phyloP scores from a whole-genome alignment of 2,888 invertebrate species.

The Lepeophtheirus nordmannii region DNA sequence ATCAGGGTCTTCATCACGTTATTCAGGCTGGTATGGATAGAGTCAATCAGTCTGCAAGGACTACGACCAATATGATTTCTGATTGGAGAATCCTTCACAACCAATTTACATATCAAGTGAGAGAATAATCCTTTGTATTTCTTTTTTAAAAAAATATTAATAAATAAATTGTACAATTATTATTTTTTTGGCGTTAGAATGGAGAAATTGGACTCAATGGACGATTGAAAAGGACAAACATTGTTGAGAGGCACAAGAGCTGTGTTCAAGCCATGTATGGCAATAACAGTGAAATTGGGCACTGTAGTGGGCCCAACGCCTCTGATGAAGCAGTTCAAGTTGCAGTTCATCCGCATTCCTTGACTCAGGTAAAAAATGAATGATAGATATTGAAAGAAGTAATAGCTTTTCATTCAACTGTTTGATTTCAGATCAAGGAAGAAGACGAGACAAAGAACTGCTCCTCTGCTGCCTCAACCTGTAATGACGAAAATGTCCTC shows the following conservation, averaged over 20 bases:
- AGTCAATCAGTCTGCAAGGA: slow-evolving; percentile 60
- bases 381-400: no score
- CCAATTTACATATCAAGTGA: slow-evolving; percentile 16
- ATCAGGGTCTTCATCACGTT: slow-evolving; percentile 38
- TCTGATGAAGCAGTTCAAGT: slow-evolving; percentile 4
- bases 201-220: slow-evolving; percentile 14
- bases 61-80: slow-evolving; percentile 51
- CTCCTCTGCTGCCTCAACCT: slow-evolving; percentile 41
- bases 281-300: not conserved
- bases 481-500: slow-evolving; percentile 64
- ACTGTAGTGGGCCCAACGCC: not conserved
- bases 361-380: not conserved
- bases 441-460: slow-evolving; percentile 11
- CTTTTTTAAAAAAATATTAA: no score
- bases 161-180: not conserved
- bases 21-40: slow-evolving; percentile 61
- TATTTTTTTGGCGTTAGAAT: not conserved
- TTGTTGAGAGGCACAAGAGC: slow-evolving; percentile 7
- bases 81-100: slow-evolving; percentile 19
- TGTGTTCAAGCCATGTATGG: slow-evolving; percentile 11
- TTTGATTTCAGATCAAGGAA: slow-evolving; percentile 11
- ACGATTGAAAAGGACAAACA: not conserved
- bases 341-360: not conserved
- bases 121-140: no score
- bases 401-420: no score